Conservation (phyloP, 1,140 invertebrate species). For the Galleria mellonella region DNA sequence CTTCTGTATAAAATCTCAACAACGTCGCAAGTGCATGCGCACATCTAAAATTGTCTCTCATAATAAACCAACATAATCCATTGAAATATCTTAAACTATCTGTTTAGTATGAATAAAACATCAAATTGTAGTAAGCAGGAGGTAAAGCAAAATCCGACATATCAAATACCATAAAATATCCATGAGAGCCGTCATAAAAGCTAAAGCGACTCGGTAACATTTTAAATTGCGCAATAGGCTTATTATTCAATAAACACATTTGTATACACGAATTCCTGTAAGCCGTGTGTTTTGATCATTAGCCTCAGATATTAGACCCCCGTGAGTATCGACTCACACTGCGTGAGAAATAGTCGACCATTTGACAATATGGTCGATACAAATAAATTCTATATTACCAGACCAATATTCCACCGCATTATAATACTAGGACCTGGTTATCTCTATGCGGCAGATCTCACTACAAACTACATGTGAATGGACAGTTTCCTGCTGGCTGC, state of each 20-base stretch:
- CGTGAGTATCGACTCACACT: slow-evolving; percentile 33
- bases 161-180: slow-evolving; percentile 20
- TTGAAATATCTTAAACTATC: slow-evolving; percentile 5
- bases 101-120: slow-evolving; percentile 23
- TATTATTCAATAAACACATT: slow-evolving; percentile 44
- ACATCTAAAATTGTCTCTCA: too few relatives aligned
- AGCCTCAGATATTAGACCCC: slow-evolving; percentile 37
- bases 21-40: neutral
- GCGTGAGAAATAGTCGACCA: slow-evolving; percentile 44
- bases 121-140: slow-evolving; percentile 10
- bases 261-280: slow-evolving; percentile 36
- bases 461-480: slow-evolving; percentile 19
- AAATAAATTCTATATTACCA: slow-evolving; percentile 26
- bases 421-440: slow-evolving; percentile 34
- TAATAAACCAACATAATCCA: slow-evolving; percentile 3
- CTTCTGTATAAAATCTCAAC: neutral
- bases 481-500: slow-evolving; percentile 10
- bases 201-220: slow-evolving; percentile 11
- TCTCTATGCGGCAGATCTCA: slow-evolving; percentile 17
- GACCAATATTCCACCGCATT: slow-evolving; percentile 21
- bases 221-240: slow-evolving; percentile 30
- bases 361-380: slow-evolving; percentile 44
- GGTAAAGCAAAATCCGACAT: slow-evolving; percentile 16
- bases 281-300: slow-evolving; percentile 41
- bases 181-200: slow-evolving; percentile 15